These are phyloP conservation scores for Drosophila asahinai DNA, from an alignment of 1,140 invertebrate genomes.

Conservation along the genomic window DNA sequence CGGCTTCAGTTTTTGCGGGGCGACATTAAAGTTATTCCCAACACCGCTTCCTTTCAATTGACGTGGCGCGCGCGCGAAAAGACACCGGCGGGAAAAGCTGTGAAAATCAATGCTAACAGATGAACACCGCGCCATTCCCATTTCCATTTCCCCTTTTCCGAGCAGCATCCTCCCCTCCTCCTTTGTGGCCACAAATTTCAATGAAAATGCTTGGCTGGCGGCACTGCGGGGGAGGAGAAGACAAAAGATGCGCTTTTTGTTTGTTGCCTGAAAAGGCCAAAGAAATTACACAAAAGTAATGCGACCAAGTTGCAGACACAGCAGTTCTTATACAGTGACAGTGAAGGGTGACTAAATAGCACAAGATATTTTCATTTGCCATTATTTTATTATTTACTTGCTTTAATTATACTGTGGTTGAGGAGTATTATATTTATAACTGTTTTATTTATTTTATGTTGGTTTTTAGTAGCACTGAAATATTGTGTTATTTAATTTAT, in stretches of 20 bases:
- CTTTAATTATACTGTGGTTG: too few species aligned
- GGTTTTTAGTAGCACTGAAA: too few species aligned
- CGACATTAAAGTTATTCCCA: conserved; percentile 35
- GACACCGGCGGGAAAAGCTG: conserved; percentile 29
- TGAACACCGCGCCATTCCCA: conserved; percentile 1
- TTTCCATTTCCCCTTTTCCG: neutral
- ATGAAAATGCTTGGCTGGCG: conserved; percentile 40
- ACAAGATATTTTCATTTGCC: neutral
- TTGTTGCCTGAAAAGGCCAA: conserved; percentile 46
- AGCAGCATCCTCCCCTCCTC: neutral
- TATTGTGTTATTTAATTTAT: too few species aligned
- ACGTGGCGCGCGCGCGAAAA: conserved; percentile 20
- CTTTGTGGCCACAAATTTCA: conserved; percentile 25
- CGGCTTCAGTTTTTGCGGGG: conserved; percentile 53
- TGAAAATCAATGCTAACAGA: conserved; percentile 64
- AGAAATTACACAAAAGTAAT: conserved; percentile 62
- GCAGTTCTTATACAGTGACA: conserved; percentile 21
- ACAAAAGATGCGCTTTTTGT: conserved; percentile 44
- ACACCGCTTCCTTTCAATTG: conserved; percentile 46
- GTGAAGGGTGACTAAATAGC: neutral
- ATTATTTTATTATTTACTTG: neutral
- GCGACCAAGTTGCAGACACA: conserved; percentile 34
- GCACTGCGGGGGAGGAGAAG: conserved; percentile 2
- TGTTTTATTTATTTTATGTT: too few species aligned
- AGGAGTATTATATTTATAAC: too few species aligned